A percentile compares a stretch with the other conserved stretches of the same genome.
Conservation (phyloP, 2,797 vertebrate species). For the Microctenopoma stevenorrisi region DNA sequence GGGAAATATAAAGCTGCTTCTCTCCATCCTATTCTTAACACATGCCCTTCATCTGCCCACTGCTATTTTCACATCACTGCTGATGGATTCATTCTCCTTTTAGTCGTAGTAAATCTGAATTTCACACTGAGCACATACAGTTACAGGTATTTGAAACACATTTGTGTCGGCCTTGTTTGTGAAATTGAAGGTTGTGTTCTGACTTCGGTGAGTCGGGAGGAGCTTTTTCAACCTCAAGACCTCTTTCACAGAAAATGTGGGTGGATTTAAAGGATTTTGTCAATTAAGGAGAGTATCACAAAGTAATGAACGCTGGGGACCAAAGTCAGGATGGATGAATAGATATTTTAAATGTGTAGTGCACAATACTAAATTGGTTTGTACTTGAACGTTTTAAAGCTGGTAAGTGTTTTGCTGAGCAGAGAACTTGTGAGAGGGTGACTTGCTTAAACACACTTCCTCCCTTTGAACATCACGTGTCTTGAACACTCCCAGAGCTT, state of each 20-base stretch:
- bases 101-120: conserved; percentile 10
- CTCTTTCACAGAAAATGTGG: not conserved
- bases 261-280: not conserved
- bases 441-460: conserved; percentile 6
- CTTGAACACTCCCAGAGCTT: not conserved
- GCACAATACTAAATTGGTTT: not conserved
- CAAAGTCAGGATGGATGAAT: not conserved
- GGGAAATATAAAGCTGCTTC: conserved; percentile 31
- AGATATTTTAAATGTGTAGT: not conserved
- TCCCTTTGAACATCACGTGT: conserved; percentile 10
- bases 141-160: too few relatives aligned
- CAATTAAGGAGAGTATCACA: not conserved
- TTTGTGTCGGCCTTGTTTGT: too few relatives aligned
- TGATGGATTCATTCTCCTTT: conserved; percentile 15
- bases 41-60: conserved; percentile 34
- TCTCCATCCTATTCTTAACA: conserved; percentile 39
- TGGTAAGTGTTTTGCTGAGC: too few relatives aligned
- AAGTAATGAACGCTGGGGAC: not conserved
- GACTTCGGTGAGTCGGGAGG: not conserved
- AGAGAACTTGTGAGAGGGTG: not conserved
- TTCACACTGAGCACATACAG: not conserved
- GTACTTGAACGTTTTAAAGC: not conserved
- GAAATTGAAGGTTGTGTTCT: too few relatives aligned
- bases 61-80: conserved; percentile 47
- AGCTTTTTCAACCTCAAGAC: not conserved